These are phyloP conservation scores for Panopea generosa DNA, from an alignment of 2,888 invertebrate species.

Conservation along the genomic window DNA sequence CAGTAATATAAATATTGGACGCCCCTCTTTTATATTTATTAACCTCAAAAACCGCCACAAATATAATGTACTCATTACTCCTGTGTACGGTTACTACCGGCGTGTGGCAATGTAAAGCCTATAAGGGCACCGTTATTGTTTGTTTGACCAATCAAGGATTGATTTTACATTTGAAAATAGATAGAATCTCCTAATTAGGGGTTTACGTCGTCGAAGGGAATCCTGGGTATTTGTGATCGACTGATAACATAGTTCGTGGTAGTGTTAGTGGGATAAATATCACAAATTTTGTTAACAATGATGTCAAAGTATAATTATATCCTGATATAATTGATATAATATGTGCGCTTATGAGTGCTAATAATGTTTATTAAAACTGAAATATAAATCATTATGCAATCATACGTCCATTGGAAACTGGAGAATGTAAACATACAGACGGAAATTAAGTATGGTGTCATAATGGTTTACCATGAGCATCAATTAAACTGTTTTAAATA, in stretches of 20 bases:
- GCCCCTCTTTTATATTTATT: slow-evolving; percentile 2
- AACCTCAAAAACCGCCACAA: slow-evolving; percentile 10
- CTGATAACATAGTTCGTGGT: slow-evolving; percentile 44
- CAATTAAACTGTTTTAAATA: no score
- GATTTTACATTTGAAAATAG: slow-evolving; percentile 32
- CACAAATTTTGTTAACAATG: slow-evolving; percentile 35
- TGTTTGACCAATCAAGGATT: slow-evolving; percentile 39
- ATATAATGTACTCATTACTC: slow-evolving; percentile 27
- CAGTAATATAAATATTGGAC: neutral
- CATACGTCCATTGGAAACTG: no score
- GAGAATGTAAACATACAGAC: no score
- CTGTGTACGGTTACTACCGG: slow-evolving; percentile 35
- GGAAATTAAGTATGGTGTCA: no score
- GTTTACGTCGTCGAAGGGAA: slow-evolving; percentile 34
- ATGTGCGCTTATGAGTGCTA: neutral
- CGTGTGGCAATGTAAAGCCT: slow-evolving; percentile 53
- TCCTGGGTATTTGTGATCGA: slow-evolving; percentile 38
- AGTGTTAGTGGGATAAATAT: slow-evolving; percentile 35
- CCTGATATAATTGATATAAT: slow-evolving; percentile 26
- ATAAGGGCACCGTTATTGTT: slow-evolving; percentile 26
- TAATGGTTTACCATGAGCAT: no score
- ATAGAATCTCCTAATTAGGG: slow-evolving; percentile 49
- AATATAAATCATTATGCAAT: no score
- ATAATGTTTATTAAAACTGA: no score
- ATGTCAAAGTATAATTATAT: slow-evolving; percentile 27